These are phyloP conservation scores for Climacteris rufus DNA, from an alignment of 2,113 vertebrate genomes.

Conservation along the genomic window DNA sequence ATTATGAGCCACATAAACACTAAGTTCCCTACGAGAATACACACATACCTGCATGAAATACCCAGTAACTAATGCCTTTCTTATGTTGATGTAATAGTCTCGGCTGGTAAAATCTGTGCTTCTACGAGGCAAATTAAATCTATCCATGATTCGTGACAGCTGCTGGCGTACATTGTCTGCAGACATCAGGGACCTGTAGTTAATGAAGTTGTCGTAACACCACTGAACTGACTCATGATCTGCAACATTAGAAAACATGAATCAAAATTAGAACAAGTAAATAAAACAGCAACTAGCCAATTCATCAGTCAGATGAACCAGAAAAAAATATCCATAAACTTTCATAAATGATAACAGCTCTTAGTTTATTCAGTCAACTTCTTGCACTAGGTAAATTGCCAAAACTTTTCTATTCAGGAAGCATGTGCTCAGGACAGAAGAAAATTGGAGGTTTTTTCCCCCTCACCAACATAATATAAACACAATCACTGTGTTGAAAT, in stretches of 20 bases:
- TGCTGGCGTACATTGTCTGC: slow-evolving; percentile 99
- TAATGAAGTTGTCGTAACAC: slow-evolving; percentile 99
- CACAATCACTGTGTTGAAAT: neutral
- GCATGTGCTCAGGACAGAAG: neutral
- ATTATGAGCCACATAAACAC: neutral
- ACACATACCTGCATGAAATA: slow-evolving; percentile 97
- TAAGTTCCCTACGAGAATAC: neutral
- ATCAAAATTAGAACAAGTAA: slow-evolving; percentile 62
- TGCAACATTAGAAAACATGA: slow-evolving; percentile 69
- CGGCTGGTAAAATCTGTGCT: slow-evolving; percentile 99
- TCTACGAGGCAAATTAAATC: slow-evolving; percentile 96
- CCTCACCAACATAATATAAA: neutral
- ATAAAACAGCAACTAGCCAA: slow-evolving; percentile 3
- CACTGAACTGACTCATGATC: slow-evolving; percentile 99
- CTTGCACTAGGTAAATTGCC: neutral
- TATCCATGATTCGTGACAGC: slow-evolving; percentile 99
- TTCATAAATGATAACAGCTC: neutral
- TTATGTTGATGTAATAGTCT: slow-evolving; percentile 99
- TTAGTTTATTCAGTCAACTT: neutral
- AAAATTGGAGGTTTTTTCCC: accelerated
- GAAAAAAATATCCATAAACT: neutral
- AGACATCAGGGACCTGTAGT: slow-evolving; percentile 99
- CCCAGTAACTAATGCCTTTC: slow-evolving; percentile 95
- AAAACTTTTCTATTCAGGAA: neutral
- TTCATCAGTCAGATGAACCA: slow-evolving; percentile 25